Evolutionary conservation across 2,888 invertebrate genomes (phyloP), one percentile per base, ranked within the genome.

Genomic region (Aleiodes alternator): DNA sequence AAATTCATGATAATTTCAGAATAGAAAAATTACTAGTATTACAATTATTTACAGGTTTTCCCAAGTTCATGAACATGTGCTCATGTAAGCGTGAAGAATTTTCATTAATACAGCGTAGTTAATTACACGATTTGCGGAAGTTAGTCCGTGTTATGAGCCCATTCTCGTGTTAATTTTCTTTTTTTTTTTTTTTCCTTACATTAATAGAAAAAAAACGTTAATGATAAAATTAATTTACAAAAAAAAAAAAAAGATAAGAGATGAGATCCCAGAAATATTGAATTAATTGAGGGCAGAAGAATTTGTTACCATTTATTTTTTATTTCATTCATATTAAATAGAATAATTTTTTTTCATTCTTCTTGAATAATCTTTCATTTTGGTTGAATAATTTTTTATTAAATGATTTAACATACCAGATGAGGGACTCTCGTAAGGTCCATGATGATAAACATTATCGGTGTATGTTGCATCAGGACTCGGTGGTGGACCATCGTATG

Each of bases 401-500:
- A 61, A 57, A 64, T 9, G 43, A 43, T 16, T 23, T 66, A 53
- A 81, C 85, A 76, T 84, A 86, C 86, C 83, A 34, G 86, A 81
- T 5, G 85, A 82, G 14, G 85, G 80, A 14, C 83, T 72, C 3
- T 77, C 80, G 70, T 82, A 84, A 31, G 80, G 34, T 59, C 81
- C 8, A 73, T 75, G 64, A 80, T 73, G 56, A 48, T 83, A 82
- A 64, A 70, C 77, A 38, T 77, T 75, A 3, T 79, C 72, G 51
- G 77, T 70, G 69, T 82, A 86, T 50, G 53, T 34, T 31, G 83
- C 86, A n/a, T 84, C 83, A 34, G 79, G 78, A 31, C 79, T 76
- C 0, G 87, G 85, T 3, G 86, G 84, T 72, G 85, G 84, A 43
- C 84, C 86, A 7, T 84, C 84, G 75, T 87, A 88, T 11, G 73